Base-by-base conservation (phyloP, 1,140 invertebrate species). In the Muscidifurax raptorellus region DNA sequence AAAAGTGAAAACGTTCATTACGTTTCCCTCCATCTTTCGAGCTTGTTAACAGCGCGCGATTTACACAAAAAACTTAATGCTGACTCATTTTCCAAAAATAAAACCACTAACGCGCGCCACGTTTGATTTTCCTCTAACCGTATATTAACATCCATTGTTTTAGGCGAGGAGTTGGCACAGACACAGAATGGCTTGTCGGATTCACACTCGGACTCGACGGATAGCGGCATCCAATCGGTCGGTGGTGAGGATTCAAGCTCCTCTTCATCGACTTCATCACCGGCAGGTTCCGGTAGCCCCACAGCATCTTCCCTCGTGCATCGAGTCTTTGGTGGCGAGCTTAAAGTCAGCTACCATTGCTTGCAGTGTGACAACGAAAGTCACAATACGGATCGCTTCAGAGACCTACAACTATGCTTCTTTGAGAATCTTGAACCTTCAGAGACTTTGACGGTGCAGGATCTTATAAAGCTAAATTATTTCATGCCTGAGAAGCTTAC, bases 371-470 rank as follows among this genome's bases (percentile, higher is more conserved):
- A 94, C 66, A 95, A 94, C 5, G 94, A 95, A 75, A 97, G 96
- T 5, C 93, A 95, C 59, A 95, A 96, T 22, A 95, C 94, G 10
- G 97, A 97, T 89, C 94, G 94, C 78, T 97, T 97, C 91, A 94
- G 96, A 5, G 97, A 98, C 87, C 91, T 98, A 9, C 96, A 97
- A 80, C 91, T 98, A 7, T 96, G 97, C 1, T 97, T 97, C 90
- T 96, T 97, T 0, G 95, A 95, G 90, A 94, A 94, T 86, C 90
- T 94, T 82, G 88, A 94, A 40, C 90, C 92, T 84, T 92, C 92
- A 77, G 87, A 94, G 81, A 90, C 93, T 69, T 94, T 95, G 77
- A 95, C 94, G 13, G 95, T 97, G 9, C 95, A 96, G 88, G 94
- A 95, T 82, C 92, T 97, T 0, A 92, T 97, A 6, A 95, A 96